Evolutionary conservation across 2,797 vertebrate genomes (phyloP), one percentile per base, ranked within the genome.

Genomic region (Neomorphus geoffroyi): DNA sequence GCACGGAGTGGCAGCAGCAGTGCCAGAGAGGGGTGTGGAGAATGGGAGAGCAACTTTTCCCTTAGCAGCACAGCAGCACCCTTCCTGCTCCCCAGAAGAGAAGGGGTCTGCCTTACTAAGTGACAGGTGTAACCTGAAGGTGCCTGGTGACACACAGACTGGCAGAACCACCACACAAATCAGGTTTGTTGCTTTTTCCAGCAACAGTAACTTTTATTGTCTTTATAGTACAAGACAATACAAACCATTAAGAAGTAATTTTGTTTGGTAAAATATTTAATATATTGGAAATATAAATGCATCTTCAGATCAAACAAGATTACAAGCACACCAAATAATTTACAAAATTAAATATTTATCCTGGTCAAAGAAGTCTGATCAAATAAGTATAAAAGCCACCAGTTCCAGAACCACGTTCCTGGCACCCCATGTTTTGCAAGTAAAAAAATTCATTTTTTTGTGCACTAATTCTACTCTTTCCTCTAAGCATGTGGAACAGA

Each of bases 181-280:
- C 17, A 69, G 16, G 26, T 21, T 32, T 18, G 45, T 27, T 71
- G 30, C 33, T 90, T 80, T 61, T 79, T 54, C 80, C 65, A 64
- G 27, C 18, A n/a, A 75, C 35, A 72, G 26, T 53, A 85, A 78
- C 60, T 86, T 95, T 96, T 84, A 92, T 89, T 93, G 48, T 56
- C 67, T 82, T 91, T 75, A 84, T 27, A 84, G 83, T 50, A 86
- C 51, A 78, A 70, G 30, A n/a, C 62, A 85, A 94, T 73, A 78
- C 23, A 70, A 94, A 89, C 7, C 80, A 80, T 86, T 87, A 80
- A 65, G 61, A 91, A 92, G n/a, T 74, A 21, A 60, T 81, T 88
- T 86, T 71, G 51, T 33, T 88, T 80, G 51, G 43, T 72, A 94
- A 96, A 96, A 96, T 93, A 93, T 89, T 92, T 50, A 71, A 23